Evolutionary conservation across 1,140 invertebrate species (phyloP), one percentile per base, ranked within the genome.

Genomic region (Steinernema khuongi): DNA sequence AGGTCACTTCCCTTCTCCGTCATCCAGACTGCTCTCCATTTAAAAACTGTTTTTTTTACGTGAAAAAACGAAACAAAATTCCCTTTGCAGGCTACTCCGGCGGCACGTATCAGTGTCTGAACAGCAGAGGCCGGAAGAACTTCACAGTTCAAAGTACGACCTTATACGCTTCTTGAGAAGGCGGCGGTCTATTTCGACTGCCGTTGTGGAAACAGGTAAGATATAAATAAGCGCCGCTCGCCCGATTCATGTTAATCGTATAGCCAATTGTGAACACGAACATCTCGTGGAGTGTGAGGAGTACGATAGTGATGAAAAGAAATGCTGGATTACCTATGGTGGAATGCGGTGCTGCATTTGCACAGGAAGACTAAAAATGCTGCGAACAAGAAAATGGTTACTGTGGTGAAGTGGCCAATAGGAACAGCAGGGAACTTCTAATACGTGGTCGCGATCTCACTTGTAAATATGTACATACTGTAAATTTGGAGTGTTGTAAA

Each of bases 301-400:
- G 22, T 60, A 60, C 50, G 50, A 60, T 22, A 60, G 50, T 22
- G 50, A 60, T 22, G 50, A 60, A 22, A 60, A 60, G 22, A 22
- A 17, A 22, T 60, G 50, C 22, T 22, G 50, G 50, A 26, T 60
- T 4, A 60, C 50, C 4, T 60, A 60, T 22, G 50, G 50, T 26
- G 50, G 50, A 14, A 60, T 60, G 50, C 11, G 50, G 26, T 60
- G 50, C 22, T 60, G 50, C 50, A 60, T 60, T 26, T 60, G 50
- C 50, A 60, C 50, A 22, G 50, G 50, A 60, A 7, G 19, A 60
- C 19, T 60, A 22, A 60, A 60, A 60, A 60, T 60, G 11, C 50
- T 60, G 7, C 7, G 50, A 60, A 60, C 11, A 22, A 60, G 50
- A 26, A 60, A 60, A 22, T 60, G 50, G 50, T 26, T 60, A 4